Base-by-base conservation (phyloP, 2,888 invertebrate species). In the Leucophenga maculata region DNA sequence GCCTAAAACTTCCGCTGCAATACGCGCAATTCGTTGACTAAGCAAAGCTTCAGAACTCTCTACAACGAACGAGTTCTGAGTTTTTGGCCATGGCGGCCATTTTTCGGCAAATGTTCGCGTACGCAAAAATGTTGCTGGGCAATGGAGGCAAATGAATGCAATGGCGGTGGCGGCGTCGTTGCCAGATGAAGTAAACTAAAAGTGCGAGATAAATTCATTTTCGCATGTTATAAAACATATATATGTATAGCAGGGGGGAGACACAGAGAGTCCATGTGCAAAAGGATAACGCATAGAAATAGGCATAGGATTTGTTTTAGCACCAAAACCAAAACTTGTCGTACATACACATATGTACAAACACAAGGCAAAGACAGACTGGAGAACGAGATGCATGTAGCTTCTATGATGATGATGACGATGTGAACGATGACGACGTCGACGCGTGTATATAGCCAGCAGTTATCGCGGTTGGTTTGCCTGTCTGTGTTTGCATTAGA, bases 161-260 rank as follows among this genome's bases (percentile, higher is more conserved):
- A 39, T 39, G 39, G 8, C 32, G 32, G 68, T 32, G 22, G 50
- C 52, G 26, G 48, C 55, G 67, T 46, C 50, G 60, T 55, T 67
- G 64, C 32, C 39, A 64, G 69, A 60, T 69, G 71, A 64, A 69
- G 68, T 73, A 71, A 69, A 64, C 62, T 64, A 70, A 75, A 74
- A 79, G 77, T 83, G 78, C 79, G 82, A 85, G 79, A 79, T 84
- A 85, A 84, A 84, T 82, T 80, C 80, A 80, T 84, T 84, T 84
- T 82, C 82, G 75, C 77, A 83, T 78, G 77, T 76, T 73, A 84
- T 81, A 78, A 78, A 79, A 82, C 79, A 79, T 74, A 74, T 66
- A 73, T 16, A 3, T 8, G 8, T 62, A 69, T 70, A 74, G 74
- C n/a, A 39, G 39, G 8, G 39, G 39, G 11, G 39, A 39, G 39